Conservation (phyloP, 2,797 vertebrate genomes). For the Morus bassanus region DNA sequence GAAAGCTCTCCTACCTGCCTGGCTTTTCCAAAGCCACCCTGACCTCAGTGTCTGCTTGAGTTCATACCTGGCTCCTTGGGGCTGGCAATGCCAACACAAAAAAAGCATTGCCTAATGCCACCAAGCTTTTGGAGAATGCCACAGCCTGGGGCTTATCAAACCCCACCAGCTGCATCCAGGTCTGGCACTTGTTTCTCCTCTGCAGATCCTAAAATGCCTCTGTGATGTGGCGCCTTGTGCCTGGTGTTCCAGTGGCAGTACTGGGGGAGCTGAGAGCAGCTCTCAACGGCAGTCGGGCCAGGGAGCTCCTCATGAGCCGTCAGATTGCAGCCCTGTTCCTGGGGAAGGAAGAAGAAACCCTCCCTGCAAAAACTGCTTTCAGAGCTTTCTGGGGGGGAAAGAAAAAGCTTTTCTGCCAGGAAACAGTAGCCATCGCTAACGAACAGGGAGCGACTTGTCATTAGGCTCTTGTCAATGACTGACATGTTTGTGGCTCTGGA, state of each 20-base stretch:
- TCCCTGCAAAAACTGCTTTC: not conserved
- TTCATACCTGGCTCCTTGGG: not conserved
- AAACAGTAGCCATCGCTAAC: conserved; percentile 61
- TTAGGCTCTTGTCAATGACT: conserved; percentile 56
- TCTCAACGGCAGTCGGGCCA: fast-evolving
- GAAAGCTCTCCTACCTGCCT: not conserved
- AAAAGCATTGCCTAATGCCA: not conserved
- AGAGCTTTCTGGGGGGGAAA: not conserved
- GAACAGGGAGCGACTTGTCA: conserved; percentile 56
- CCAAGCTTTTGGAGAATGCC: not conserved
- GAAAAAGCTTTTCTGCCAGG: conserved; percentile 7
- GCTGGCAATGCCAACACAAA: not conserved
- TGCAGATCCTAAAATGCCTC: not conserved
- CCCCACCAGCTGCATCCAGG: no score
- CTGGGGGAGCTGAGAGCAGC: not conserved
- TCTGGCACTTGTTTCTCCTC: not conserved
- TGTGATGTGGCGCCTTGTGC: fast-evolving
- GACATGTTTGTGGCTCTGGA: conserved; percentile 44
- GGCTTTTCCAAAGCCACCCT: not conserved
- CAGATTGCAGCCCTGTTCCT: not conserved
- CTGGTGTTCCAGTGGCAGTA: not conserved
- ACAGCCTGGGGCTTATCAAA: not conserved
- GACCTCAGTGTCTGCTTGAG: fast-evolving
- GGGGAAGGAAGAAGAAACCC: not conserved
- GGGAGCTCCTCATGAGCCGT: not conserved